Evolutionary conservation across 2,113 vertebrate species (phyloP), one percentile per base, ranked within the genome.

Genomic region (Desmodus rotundus): DNA sequence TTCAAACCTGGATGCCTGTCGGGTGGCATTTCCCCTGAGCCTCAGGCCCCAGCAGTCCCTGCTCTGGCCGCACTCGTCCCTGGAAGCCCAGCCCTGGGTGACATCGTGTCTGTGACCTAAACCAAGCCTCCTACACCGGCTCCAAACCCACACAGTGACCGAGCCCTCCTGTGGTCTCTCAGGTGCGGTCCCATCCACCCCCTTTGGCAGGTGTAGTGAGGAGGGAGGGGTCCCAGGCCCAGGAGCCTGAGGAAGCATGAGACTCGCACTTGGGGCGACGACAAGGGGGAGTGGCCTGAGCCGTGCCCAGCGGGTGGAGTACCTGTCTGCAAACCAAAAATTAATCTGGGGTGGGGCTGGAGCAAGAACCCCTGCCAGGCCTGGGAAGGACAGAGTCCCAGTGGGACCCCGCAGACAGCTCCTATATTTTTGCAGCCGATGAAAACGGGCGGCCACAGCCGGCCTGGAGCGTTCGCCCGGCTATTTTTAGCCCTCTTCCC

Each of bases 401-500:
- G 1, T 0, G 31, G 26, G 45, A 28, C 76, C 73, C 38, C 0
- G 33, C 33, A 28, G n/a, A 20, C 3, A 0, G 84, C 2, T 1
- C 91, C 26, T 8, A 0, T 3, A 11, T 54, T 31, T 65, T 20
- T 24, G 0, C 80, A 50, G 52, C 1, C 0, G 14, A 56, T 15
- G 36, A 1, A 83, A 26, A 33, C 0, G 0, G 38, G 86, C 70
- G 10, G 0, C 0, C 0, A 0, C 43, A 3, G 85, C 89, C 7
- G 2, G 92, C 72, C 72, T 26, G 52, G 4, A 0, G 38, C 28
- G 13, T 38, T 2, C 3, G 20, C 12, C 89, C 1, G 8, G 91
- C 94, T 98, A 97, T 98, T 98, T 98, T 82, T n/a, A 96, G 65
- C 88, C 63, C 22, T 50, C 41, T 86, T 83, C 0, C 24, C 95